Evolutionary conservation across 2,888 invertebrate species (phyloP), one percentile per base, ranked within the genome.

Genomic region (Anodontia alba): DNA sequence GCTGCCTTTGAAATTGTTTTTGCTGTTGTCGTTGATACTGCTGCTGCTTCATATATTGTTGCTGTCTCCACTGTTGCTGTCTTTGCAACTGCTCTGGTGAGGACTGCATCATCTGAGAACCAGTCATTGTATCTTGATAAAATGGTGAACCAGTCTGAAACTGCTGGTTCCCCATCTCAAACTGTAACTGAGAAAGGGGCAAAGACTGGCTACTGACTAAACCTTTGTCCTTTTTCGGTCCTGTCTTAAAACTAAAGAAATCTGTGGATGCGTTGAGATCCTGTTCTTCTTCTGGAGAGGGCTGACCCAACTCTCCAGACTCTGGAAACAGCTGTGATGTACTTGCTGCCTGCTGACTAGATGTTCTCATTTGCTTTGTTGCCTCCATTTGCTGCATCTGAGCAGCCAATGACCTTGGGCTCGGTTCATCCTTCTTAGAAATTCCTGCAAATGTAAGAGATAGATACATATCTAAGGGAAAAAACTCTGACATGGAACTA

Each of bases 261-360:
- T 88, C 84, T 57, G 88, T 88, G 7, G 85, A 85, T 23, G 85
- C 75, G 51, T 85, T 85, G 7, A 85, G 78, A 26, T 87, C 86
- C 29, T 86, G 84, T 23, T 85, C 87, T 62, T 76, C 75, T n/a
- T 83, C 82, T 42, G 42, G 29, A 73, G 38, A 46, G 69, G 38
- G 62, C 62, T 31, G 54, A 73, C 42, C 66, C 29, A 36, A 31
- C n/a, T 38, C 43, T 42, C 42, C 36, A 38, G n/a, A 29, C 36
- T 69, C 23, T 66, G 72, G 46, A 36, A 72, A 20, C 33, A 49
- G 42, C 49, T 54, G 81, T 46, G 10, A 10, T 29, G 26, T 38
- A 23, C 46, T 67, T 62, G 31, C 81, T 31, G 62, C 29, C 1
- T 57, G 57, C 10, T 62, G 62, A 10, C 10, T 62, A 29, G 33